Evolutionary conservation across 2,113 vertebrate genomes (phyloP), one percentile per base, ranked within the genome.

Genomic region (Perccottus glenii): DNA sequence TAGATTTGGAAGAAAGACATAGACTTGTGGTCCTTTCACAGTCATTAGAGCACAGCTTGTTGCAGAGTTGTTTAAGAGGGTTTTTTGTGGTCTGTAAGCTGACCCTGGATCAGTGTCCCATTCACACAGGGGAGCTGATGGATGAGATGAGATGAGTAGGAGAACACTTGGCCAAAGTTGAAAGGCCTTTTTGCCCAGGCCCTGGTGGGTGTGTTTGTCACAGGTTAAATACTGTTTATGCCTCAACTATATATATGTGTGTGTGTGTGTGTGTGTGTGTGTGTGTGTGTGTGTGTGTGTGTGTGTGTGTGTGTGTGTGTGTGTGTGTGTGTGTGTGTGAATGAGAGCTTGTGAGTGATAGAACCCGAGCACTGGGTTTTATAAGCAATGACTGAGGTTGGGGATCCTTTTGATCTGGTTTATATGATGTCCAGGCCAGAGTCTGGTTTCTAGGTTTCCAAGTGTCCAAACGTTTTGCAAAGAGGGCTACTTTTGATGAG

Each of bases 111-210:
- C 35, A 66, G 60, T 65, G 75, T 77, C 47, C 62, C 45, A 58
- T 53, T 68, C 70, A 70, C 75, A 73, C 56, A 80, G 78, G 71
- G 62, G 58, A 61, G 47, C 62, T 82, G 83, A 81, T 55, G 69
- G 77, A 87, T 77, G 67, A 59, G 77, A 87, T 77, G 67, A 59
- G 48, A 77, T 56, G 61, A 82, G 73, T 38, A 64, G 66, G 67
- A 44, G 71, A 84, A 64, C 67, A 64, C 62, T 85, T 90, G 85
- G 86, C 70, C 48, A 38, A 57, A 78, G 73, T 81, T 88, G 70
- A 90, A 90, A 90, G 85, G 65, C 19, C 38, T 78, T 64, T n/a
- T 59, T 64, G 66, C 70, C 62, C 64, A 69, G 77, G 75, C 68
- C 73, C 78, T 43, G 42, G 75, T 57, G 66, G 51, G 60, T 78